Evolutionary conservation across 2,888 invertebrate species (phyloP), one percentile per base, ranked within the genome.

Genomic region (Micropterix aruncella): DNA sequence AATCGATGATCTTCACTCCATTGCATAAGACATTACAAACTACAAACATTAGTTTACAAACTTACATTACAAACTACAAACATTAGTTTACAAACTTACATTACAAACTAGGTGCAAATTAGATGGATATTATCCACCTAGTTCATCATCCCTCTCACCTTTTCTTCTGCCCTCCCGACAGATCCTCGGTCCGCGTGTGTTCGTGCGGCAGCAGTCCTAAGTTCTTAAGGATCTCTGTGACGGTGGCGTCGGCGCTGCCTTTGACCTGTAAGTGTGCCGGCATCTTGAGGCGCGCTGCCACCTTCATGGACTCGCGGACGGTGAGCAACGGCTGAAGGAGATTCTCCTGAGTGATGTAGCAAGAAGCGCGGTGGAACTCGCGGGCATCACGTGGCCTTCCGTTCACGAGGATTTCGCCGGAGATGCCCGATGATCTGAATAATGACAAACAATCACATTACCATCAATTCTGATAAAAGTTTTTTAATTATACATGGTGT

Each of bases 321-420:
- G 83, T 79, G 4, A 89, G 70, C 50, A 85, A 68, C 0, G 83
- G 80, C 54, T 86, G 79, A 16, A 84, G 74, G 16, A 79, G 66
- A 55, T 84, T 82, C 49, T 83, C 82, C 58, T 89, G 89, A 51
- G 85, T 86, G 53, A 89, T 87, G 65, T 88, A 89, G 56, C 86
- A 86, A 3, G 86, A 85, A 52, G 76, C 73, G 54, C 77, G 79
- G 50, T 81, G 74, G 62, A 83, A 83, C 47, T 63, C 61, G 2
- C 75, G 66, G 56, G 80, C 72, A 55, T 84, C 75, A 18, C 84
- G 68, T 1, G 63, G 62, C 49, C 73, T 65, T 2, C 78, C 78
- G 54, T 83, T 83, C n/a, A 83, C 75, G 50, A 75, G 62, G 16
- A 87, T 74, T 38, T 73, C 73, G 1, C 87, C 88, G 14, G 70